phyloP scores from a whole-genome alignment of 1,140 invertebrate species.

The Drosophila sp. region DNA sequence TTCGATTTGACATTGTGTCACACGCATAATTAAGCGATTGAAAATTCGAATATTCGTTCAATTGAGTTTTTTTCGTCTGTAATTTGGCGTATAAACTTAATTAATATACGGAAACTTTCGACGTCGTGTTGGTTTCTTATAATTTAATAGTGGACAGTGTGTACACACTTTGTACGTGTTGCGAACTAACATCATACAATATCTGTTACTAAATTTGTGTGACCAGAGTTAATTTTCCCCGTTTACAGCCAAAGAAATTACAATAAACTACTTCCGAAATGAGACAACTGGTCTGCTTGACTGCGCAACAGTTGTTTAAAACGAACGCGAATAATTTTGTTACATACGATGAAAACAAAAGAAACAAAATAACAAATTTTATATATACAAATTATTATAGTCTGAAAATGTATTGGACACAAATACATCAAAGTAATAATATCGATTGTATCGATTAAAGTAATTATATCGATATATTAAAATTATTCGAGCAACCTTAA shows the following conservation, averaged over 20 bases:
- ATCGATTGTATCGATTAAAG: no score
- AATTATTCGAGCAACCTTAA: no score
- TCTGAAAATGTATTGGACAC: no score
- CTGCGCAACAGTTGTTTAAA: conserved; percentile 21
- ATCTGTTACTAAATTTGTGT: conserved; percentile 35
- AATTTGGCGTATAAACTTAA: conserved; percentile 58
- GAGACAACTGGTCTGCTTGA: neutral
- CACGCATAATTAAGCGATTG: conserved; percentile 57
- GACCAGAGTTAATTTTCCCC: conserved; percentile 1
- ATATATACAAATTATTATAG: no score
- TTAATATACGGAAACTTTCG: conserved; percentile 72
- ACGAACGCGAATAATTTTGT: no score
- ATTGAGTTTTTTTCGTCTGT: conserved; percentile 55
- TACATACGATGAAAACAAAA: no score
- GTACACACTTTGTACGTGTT: conserved; percentile 77
- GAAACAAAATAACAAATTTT: no score
- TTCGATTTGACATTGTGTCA: conserved; percentile 67
- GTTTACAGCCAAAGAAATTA: no score
- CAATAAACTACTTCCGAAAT: neutral
- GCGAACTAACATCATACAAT: conserved; percentile 25
- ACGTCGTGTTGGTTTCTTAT: conserved; percentile 71
- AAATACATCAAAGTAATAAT: no score
- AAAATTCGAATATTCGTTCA: conserved; percentile 57
- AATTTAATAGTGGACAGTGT: conserved; percentile 50
- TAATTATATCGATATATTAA: no score